These are phyloP conservation scores for Noctuana brunneofusca DNA, from an alignment of 2,888 invertebrate genomes.

Conservation along the genomic window DNA sequence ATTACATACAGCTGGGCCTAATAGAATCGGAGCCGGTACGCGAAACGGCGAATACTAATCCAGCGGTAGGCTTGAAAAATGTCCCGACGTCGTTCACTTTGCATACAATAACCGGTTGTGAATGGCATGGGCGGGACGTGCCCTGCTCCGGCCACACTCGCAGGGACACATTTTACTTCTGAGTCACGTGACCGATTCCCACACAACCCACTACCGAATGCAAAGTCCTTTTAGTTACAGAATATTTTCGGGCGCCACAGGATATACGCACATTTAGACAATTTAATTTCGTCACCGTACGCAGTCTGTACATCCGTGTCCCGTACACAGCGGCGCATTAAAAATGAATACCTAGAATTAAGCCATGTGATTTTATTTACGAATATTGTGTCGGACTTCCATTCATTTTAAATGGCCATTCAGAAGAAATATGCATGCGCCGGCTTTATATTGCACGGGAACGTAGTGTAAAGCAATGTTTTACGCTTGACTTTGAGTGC, in stretches of 20 bases:
- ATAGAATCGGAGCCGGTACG: conserved; percentile 41
- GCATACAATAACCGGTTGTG: conserved; percentile 77
- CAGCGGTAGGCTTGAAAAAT: conserved; percentile 55
- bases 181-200: conserved; percentile 65
- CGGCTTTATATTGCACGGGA: conserved; percentile 17
- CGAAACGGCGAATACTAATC: conserved; percentile 49
- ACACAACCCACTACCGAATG: conserved; percentile 42
- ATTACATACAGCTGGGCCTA: conserved; percentile 22
- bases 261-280: conserved; percentile 37
- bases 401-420: conserved; percentile 34
- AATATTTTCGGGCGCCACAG: conserved; percentile 38
- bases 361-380: conserved; percentile 23
- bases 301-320: conserved; percentile 17
- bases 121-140: conserved; percentile 56
- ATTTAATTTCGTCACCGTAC: conserved; percentile 37
- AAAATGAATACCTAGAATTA: conserved; percentile 29
- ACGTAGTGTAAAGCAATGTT: conserved; percentile 26
- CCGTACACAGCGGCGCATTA: conserved; percentile 10
- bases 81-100: conserved; percentile 65
- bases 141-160: conserved; percentile 47
- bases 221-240: conserved; percentile 39
- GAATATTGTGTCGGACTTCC: conserved; percentile 25
- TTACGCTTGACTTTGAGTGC: conserved; percentile 35
- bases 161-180: conserved; percentile 54
- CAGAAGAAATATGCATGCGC: conserved; percentile 24